Evolutionary conservation across 2,113 vertebrate genomes (phyloP), one percentile per base, ranked within the genome.

Genomic region (Pithys albifrons): DNA sequence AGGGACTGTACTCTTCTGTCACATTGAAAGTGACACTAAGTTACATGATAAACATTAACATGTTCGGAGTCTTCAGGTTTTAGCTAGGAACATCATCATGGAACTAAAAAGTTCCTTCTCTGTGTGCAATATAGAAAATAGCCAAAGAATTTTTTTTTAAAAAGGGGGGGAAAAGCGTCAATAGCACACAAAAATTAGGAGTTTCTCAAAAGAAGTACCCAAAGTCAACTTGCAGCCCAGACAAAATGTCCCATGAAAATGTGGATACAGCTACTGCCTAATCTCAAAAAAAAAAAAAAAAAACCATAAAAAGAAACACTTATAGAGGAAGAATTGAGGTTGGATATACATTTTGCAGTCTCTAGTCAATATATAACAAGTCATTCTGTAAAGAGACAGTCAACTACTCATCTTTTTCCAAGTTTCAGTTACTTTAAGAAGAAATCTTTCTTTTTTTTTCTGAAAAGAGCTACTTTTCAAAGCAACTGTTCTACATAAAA

Each of bases 141-240:
- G 54, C 3, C 7, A 33, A 41, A 43, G 5, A 88, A 67, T 37
- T 62, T 6, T 43, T 19, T 19, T 43, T 43, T 5, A 9, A 52
- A 52, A 52, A 52, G 62, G 41, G 15, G 41, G 41, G 37, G 9
- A 67, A 78, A 57, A 10, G 5, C 2, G 52, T 73, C 20, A 28
- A 3, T 64, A 62, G 39, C 5, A 46, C 35, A 46, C 8, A 67
- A 41, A 66, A 85, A 19, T 23, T 41, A 73, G 35, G 4, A 87
- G 3, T 7, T 66, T 86, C 9, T 27, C 29, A 6, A 71, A 80
- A 80, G 2, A 43, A 2, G 0, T 19, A 55, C 6, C 6, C 46
- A 81, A 87, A 74, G 51, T 48, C 2, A 57, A 59, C 16, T 66
- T 33, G 10, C 9, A 49, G 17, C 51, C 48, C 59, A 62, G 3